Evolutionary conservation across 2,113 vertebrate genomes (phyloP).

Genomic region (Manacus vitellinus): DNA sequence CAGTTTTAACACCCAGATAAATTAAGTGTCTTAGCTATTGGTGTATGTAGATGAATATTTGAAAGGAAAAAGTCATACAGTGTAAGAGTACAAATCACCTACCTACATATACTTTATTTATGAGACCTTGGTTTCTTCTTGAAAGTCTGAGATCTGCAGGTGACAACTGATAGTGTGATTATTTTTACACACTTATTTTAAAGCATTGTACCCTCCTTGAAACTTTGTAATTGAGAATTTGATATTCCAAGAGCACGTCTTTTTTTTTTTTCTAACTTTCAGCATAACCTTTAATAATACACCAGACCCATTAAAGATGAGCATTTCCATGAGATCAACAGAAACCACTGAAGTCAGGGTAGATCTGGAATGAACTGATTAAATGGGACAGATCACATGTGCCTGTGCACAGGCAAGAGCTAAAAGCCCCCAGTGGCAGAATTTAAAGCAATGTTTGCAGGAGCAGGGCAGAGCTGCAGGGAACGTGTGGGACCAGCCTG

Average conservation of each 20-base stretch:
- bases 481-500: background rate
- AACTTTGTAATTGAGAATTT: background rate
- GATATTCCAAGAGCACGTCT: background rate
- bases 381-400: background rate
- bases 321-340: background rate
- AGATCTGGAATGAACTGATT: background rate
- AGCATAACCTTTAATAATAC: background rate
- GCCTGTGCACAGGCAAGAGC: background rate
- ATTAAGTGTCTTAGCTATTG: background rate
- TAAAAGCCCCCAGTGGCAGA: background rate
- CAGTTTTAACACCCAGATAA: background rate
- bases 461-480: background rate
- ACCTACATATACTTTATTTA: background rate
- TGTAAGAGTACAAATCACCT: background rate
- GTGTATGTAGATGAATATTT: background rate
- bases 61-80: background rate
- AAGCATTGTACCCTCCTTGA: background rate
- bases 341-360: background rate
- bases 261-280: background rate
- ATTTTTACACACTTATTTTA: background rate
- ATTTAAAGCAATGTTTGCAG: background rate
- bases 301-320: background rate
- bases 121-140: accelerated
- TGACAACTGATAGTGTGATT: background rate
- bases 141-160: background rate